These are phyloP conservation scores for Potorous gilbertii DNA, from an alignment of 2,797 vertebrate genomes.

Conservation along the genomic window DNA sequence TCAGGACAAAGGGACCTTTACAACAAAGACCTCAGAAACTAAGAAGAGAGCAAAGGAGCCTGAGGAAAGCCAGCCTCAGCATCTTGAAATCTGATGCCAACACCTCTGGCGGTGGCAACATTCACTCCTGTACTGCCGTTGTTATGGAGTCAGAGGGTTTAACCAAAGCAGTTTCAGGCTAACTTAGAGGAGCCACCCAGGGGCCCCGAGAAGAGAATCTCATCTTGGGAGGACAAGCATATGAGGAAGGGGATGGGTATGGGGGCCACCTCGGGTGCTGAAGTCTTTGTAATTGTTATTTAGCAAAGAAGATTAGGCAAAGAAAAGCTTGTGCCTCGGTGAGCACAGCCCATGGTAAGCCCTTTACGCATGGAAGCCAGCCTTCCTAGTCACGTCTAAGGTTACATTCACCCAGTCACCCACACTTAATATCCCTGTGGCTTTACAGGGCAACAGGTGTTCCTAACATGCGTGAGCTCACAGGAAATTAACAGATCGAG, in stretches of 20 bases:
- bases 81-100: not conserved
- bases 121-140: not conserved
- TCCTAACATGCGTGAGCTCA: not conserved
- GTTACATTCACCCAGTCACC: not conserved
- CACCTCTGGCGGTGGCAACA: not conserved
- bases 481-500: conserved; percentile 44
- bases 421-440: not conserved
- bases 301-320: not conserved
- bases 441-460: conserved; percentile 40
- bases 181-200: not conserved
- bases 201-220: not conserved
- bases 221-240: not conserved
- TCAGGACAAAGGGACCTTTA: conserved; percentile 65
- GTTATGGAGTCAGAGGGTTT: not conserved
- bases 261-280: too few relatives aligned
- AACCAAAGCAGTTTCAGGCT: not conserved
- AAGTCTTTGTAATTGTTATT: rapidly evolving
- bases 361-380: conserved; percentile 44
- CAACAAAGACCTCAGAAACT: not conserved
- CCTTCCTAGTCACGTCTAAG: conserved; percentile 20
- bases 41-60: conserved; percentile 46
- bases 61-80: not conserved
- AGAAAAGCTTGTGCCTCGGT: conserved; percentile 60
- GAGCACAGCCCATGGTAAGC: conserved; percentile 37
- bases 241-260: rapidly evolving